These are phyloP conservation scores for Anseranas semipalmata DNA, from an alignment of 2,113 vertebrate species.

Conservation along the genomic window DNA sequence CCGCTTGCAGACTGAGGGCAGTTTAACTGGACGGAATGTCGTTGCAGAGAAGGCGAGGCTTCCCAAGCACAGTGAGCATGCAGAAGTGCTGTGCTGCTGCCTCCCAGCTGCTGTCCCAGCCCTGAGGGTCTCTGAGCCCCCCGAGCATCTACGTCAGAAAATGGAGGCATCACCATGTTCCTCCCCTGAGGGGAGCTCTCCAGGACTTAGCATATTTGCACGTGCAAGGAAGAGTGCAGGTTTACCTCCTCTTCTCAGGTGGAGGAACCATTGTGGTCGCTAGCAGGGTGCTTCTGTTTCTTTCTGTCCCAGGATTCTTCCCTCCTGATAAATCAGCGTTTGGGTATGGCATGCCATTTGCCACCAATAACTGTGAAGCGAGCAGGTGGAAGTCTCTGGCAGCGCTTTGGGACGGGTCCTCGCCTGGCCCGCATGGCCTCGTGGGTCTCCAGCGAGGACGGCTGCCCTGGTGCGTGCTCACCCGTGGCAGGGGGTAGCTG, in stretches of 20 bases:
- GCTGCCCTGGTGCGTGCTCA: background rate
- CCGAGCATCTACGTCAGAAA: background rate
- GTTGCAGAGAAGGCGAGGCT: background rate
- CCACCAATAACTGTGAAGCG: background rate
- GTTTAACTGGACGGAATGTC: background rate
- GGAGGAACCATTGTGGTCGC: background rate
- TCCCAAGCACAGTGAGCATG: background rate
- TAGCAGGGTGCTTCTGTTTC: fast-evolving
- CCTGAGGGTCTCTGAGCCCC: background rate
- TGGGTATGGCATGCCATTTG: background rate
- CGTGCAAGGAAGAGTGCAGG: background rate
- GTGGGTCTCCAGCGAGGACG: background rate
- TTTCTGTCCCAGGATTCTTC: background rate
- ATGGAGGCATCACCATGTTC: background rate
- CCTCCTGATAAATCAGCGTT: background rate
- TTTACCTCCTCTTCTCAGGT: background rate
- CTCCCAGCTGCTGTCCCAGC: background rate
- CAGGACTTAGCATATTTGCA: background rate
- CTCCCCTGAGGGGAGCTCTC: background rate
- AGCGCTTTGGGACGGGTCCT: background rate
- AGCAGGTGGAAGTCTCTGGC: background rate
- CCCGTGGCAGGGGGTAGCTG: background rate
- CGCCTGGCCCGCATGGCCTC: too few species aligned
- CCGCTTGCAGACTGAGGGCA: background rate
- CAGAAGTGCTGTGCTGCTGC: background rate